A percentile compares a stretch with the other conserved stretches of the same genome.
Evolutionary conservation across 2,113 vertebrate species (phyloP).

Genomic region (Callipepla squamata): DNA sequence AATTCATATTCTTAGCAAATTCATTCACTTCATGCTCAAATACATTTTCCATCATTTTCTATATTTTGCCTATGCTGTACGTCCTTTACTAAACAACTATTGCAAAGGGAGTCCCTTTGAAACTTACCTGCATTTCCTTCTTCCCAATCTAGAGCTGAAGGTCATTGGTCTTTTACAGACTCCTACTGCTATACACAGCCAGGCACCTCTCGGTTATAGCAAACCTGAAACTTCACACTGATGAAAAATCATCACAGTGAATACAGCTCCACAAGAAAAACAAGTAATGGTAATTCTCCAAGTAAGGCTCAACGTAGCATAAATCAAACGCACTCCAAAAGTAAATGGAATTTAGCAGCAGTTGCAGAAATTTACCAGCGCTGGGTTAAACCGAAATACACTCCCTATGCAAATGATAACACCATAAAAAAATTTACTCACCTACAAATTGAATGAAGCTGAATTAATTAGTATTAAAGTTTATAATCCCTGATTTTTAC

Average conservation of each 20-base stretch:
- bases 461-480: slow-evolving; percentile 59
- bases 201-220: rapidly evolving
- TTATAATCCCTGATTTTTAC: slow-evolving; percentile 61
- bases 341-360: neutral
- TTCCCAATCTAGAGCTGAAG: neutral
- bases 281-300: neutral
- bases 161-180: neutral
- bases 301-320: neutral
- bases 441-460: slow-evolving; percentile 45
- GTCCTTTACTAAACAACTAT: neutral
- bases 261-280: neutral
- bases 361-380: neutral
- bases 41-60: neutral
- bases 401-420: neutral
- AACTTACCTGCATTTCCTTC: neutral
- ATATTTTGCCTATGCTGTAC: neutral
- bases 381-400: neutral
- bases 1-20: neutral
- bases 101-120: neutral
- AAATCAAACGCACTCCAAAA: neutral
- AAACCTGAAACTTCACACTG: neutral
- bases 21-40: neutral
- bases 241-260: neutral
- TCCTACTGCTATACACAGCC: rapidly evolving
- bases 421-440: neutral